Evolutionary conservation across 2,888 invertebrate species (phyloP), one percentile per base, ranked within the genome.

Genomic region (Spilosoma lubricipeda): DNA sequence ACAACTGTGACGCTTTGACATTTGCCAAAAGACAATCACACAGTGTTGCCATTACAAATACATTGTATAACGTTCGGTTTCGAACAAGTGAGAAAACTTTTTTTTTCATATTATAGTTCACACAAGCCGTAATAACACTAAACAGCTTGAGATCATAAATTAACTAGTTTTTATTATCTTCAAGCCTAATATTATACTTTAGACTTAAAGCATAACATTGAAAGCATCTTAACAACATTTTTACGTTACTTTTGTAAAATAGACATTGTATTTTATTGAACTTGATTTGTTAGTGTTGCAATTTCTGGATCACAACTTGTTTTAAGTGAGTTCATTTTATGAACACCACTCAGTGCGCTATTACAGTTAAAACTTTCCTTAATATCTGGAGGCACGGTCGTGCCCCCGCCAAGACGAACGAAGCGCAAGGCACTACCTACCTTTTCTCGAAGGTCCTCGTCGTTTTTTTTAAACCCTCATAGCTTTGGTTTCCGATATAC

Each of bases 251-350:
- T 45, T 56, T 36, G 9, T 59, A 52, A 27, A 36, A 52, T n/a
- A 27, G 27, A 73, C 73, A 68, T 64, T 73, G 73, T 73, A 64
- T 73, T 69, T 73, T 73, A 73, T 68, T 68, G 39, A 64, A 48
- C 36, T 20, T 69, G 64, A 68, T 73, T 73, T 73, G 73, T 73
- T 67, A 52, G 42, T 23, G 15, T 7, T n/a, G 33, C 59, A 36
- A 63, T 67, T 36, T 63, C 63, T 45, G n/a, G 72, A 63, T 67
- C 67, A 69, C 66, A 59, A 67, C 56, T 77, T 64, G 69, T 67
- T 63, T 59, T 45, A 67, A 72, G 67, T 59, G 63, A 72, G 72
- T 33, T 52, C 33, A n/a, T 52, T 67, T 67, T 30, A 67, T 48
- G 68, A n/a, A 7, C 20, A 27, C 48, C 20, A 48, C 30, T 48